These are phyloP conservation scores for Dendronephthya gigantea DNA, from an alignment of 64 coral and sea anemone species.

Conservation along the genomic window DNA sequence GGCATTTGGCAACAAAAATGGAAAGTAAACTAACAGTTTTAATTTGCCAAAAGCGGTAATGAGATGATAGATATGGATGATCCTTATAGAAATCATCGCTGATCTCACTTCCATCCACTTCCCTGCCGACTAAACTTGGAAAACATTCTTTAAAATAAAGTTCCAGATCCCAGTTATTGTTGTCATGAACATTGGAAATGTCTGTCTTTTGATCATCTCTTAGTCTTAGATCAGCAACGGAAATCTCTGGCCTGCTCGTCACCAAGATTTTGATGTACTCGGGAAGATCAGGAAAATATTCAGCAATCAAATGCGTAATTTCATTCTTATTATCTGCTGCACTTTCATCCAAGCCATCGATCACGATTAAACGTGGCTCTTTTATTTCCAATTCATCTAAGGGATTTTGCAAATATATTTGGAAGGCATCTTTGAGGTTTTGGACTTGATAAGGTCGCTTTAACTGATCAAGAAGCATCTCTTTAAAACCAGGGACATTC, in stretches of 20 bases:
- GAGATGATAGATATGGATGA: too few species aligned
- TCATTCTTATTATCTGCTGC: conserved; percentile 29
- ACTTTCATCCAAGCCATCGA: conserved; percentile 60
- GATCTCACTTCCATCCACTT: background rate
- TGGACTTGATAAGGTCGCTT: background rate
- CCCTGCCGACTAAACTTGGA: background rate
- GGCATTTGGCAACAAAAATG: conserved; percentile 28
- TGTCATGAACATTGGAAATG: background rate
- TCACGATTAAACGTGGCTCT: conserved; percentile 30
- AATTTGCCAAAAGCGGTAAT: too few species aligned
- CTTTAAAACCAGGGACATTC: conserved; percentile 49
- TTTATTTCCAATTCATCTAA: conserved; percentile 39
- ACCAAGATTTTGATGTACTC: conserved; percentile 57
- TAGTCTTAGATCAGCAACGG: conserved; percentile 37
- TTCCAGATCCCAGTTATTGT: conserved; percentile 46
- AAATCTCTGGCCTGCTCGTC: conserved; percentile 44
- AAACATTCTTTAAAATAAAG: conserved; percentile 27
- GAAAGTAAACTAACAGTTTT: background rate
- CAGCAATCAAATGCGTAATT: conserved; percentile 31
- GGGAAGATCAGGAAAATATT: conserved; percentile 43
- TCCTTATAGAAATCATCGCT: background rate
- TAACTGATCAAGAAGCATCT: conserved; percentile 13
- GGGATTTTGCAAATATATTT: conserved; percentile 45
- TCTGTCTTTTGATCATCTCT: conserved; percentile 6
- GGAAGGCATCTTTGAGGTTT: conserved; percentile 46